These are phyloP conservation scores for Priapulus caudatus DNA, from an alignment of 2,888 invertebrate species.

Conservation along the genomic window DNA sequence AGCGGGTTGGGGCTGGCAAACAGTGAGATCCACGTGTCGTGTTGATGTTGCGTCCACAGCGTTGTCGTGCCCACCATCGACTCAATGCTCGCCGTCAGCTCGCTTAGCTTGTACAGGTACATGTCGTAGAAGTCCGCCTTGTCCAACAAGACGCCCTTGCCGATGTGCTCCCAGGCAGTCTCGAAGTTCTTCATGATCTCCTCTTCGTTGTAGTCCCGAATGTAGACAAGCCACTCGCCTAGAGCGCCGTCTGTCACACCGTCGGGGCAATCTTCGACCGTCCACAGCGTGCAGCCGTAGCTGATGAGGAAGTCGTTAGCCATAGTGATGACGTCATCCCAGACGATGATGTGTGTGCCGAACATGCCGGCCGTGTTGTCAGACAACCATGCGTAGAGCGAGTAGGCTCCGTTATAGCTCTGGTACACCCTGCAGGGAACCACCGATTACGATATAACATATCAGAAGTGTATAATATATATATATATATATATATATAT, in stretches of 20 bases:
- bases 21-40: background rate
- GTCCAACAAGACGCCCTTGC: background rate
- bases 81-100: constrained; percentile 1
- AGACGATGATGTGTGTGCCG: background rate
- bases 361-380: background rate
- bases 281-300: background rate
- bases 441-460: too few species aligned
- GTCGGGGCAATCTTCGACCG: background rate
- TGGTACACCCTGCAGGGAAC: too few species aligned
- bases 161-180: background rate
- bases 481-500: too few species aligned
- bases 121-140: background rate
- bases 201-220: constrained; percentile 1
- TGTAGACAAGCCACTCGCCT: background rate
- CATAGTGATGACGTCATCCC: background rate
- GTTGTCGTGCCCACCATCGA: background rate
- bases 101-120: background rate
- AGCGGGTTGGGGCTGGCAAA: constrained; percentile 3
- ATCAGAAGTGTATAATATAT: too few species aligned
- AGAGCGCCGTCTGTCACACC: background rate
- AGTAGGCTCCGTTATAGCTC: background rate
- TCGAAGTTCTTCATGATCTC: constrained; percentile 1
- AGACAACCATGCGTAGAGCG: background rate
- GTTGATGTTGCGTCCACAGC: background rate
- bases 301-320: background rate